Evolutionary conservation across 2,113 vertebrate species (phyloP), one percentile per base, ranked within the genome.

Genomic region (Tetrao urogallus): DNA sequence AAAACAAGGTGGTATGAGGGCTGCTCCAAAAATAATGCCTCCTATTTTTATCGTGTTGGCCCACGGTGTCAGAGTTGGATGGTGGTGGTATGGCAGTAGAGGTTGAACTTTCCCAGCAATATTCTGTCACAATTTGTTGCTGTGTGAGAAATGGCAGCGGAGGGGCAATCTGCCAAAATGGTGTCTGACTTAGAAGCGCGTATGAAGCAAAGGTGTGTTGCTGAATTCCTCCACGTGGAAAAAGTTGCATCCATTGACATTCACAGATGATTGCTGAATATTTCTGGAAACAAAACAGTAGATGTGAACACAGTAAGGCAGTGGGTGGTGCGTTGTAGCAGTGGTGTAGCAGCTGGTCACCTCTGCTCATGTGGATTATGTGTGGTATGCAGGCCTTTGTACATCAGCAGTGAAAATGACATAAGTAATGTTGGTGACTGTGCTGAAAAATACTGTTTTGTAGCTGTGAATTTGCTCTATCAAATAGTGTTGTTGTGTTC

Each of bases 1-100:
- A 56, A 81, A 96, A 92, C 73, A 95, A 83, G 90, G 75, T 95
- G 94, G 84, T 90, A 30, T 25, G 30, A 32, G 30, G 54, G 54
- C 54, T 57, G 54, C 28, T 57, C 54, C 30, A 32, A 54, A 57
- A 57, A 18, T 32, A 25, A 57, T 57, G 54, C 54, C 54, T 57
- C 30, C 30, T 57, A 32, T 57, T 57, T 21, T 57, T 32, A 32
- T 57, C 8, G 10, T 30, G 15, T 54, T 28, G 27, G 15, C 27
- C 52, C 27, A 10, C 8, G 27, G 28, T 28, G 52, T 54, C 52
- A 54, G 27, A 54, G 52, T 15, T 30, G 27, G 27, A 17, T 54
- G 52, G 27, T 54, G 52, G 15, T 54, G 27, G 52, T 54, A 17
- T 30, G 52, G 27, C 52, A 54, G 15, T 54, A 28, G 27, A 30